phyloP scores from a whole-genome alignment of 2,113 vertebrate species.

The Syrrhaptes paradoxus region DNA sequence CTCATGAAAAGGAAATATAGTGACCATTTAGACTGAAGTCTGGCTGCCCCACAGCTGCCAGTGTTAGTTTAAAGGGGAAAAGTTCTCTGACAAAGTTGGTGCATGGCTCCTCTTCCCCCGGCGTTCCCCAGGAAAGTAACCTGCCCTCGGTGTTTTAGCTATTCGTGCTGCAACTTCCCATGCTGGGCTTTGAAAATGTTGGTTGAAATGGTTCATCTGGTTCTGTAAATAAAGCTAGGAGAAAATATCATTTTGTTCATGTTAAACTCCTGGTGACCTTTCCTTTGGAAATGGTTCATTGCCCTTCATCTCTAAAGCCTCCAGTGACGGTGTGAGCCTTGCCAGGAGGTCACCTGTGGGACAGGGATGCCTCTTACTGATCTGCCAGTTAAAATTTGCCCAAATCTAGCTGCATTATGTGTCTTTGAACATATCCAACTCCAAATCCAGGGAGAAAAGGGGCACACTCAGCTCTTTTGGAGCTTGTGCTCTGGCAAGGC shows the following conservation, averaged over 20 bases:
- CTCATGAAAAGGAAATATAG: neutral
- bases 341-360: constrained; percentile 9
- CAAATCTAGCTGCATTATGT: neutral
- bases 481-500: neutral
- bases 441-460: neutral
- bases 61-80: neutral
- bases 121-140: neutral
- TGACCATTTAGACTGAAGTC: neutral
- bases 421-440: neutral
- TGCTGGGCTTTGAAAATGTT: constrained; percentile 39
- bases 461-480: neutral
- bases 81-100: neutral
- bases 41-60: neutral
- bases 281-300: constrained; percentile 33
- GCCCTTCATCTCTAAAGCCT: neutral
- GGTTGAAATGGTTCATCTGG: constrained; percentile 49
- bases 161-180: neutral
- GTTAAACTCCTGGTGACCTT: constrained; percentile 52
- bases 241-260: constrained; percentile 39
- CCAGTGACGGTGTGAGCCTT: neutral
- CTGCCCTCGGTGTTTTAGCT: neutral
- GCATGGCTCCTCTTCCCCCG: neutral
- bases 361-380: neutral
- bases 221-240: constrained; percentile 47
- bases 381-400: neutral